Percentiles rank a stretch among this genome's conserved stretches.
Conservation (phyloP, 2,888 invertebrate species). For the Aleiodes alternator region DNA sequence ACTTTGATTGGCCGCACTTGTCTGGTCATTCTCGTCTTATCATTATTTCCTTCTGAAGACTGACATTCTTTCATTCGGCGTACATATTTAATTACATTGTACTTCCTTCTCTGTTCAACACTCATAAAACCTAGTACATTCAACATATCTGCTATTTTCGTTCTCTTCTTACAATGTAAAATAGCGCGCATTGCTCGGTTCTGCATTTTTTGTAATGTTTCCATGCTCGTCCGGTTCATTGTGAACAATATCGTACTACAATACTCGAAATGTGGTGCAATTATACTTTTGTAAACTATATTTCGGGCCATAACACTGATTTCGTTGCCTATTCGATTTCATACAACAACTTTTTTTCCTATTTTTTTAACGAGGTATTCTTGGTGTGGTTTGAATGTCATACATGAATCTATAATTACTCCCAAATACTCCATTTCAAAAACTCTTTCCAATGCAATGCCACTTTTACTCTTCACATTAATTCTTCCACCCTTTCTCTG, state of each 20-base stretch:
- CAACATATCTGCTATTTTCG: too few relatives aligned
- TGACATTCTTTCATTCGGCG: too few relatives aligned
- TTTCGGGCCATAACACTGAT: not conserved
- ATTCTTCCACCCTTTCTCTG: slow-evolving; percentile 39
- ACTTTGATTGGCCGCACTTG: too few relatives aligned
- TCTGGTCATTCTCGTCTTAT: too few relatives aligned
- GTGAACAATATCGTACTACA: not conserved
- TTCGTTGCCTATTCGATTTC: not conserved
- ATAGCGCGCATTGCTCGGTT: too few relatives aligned
- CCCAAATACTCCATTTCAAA: slow-evolving; percentile 45
- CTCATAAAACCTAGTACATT: too few relatives aligned
- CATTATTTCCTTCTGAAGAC: too few relatives aligned
- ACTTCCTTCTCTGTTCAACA: too few relatives aligned
- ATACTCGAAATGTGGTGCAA: slow-evolving; percentile 1
- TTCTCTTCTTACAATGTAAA: too few relatives aligned
- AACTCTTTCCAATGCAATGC: slow-evolving; percentile 39
- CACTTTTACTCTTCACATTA: slow-evolving; percentile 6
- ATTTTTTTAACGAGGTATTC: not conserved
- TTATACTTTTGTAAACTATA: slow-evolving; percentile 5
- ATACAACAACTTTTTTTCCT: not conserved
- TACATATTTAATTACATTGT: too few relatives aligned
- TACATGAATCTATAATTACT: slow-evolving; percentile 44
- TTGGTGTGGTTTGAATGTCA: slow-evolving; percentile 1
- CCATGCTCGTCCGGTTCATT: not conserved
- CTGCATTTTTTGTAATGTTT: too few relatives aligned